phyloP scores from a whole-genome alignment of 2,888 invertebrate genomes.

The Cheilosia vulpina region DNA sequence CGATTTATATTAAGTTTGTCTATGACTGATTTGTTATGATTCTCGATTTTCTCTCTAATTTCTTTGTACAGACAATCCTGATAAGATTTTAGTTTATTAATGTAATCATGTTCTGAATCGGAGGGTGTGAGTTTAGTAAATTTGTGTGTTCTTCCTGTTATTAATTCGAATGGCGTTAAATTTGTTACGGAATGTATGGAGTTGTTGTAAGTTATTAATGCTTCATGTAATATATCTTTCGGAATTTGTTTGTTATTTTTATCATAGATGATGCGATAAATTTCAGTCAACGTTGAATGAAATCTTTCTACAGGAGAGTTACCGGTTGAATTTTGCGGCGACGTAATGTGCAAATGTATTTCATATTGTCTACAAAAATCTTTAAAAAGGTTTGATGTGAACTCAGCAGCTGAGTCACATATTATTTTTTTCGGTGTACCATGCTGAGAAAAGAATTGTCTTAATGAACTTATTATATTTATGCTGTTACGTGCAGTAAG shows the following conservation, averaged over 20 bases:
- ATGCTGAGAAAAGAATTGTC: too few species aligned
- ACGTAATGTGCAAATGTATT: not conserved
- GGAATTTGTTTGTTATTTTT: not conserved
- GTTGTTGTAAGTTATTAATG: not conserved
- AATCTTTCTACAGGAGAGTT: not conserved
- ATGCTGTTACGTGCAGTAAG: not conserved
- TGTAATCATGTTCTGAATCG: too few species aligned
- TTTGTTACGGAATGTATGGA: too few species aligned
- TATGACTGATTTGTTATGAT: too few species aligned
- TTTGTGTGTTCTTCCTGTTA: too few species aligned
- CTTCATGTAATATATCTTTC: not conserved
- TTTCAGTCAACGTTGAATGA: not conserved
- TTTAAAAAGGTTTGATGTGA: not conserved
- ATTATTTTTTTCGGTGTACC: too few species aligned
- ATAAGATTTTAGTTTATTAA: too few species aligned
- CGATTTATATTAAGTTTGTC: conserved; percentile 1
- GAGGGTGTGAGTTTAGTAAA: too few species aligned
- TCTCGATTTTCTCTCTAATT: too few species aligned
- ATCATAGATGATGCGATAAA: not conserved
- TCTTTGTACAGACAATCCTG: too few species aligned
- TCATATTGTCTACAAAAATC: not conserved
- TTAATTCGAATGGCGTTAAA: too few species aligned
- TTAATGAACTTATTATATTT: not conserved
- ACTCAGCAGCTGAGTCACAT: not conserved
- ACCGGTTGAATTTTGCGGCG: not conserved